phyloP scores from a whole-genome alignment of 1,140 invertebrate species.

The Chionoecetes opilio region DNA sequence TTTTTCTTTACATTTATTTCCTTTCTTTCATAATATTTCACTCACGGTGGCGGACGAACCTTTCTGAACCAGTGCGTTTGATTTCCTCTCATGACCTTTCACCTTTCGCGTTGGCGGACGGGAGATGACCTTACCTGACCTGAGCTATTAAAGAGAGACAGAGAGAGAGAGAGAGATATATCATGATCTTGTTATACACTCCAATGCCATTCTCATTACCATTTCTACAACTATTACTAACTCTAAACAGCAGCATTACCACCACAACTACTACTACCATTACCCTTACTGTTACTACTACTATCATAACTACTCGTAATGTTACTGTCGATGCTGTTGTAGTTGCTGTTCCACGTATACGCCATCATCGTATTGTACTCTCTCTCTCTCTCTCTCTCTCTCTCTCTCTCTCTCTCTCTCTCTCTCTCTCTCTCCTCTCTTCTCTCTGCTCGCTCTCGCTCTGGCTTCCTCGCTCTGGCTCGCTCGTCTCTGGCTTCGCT shows the following conservation, averaged over 20 bases:
- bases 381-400: too few species aligned
- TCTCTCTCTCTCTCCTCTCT: not conserved
- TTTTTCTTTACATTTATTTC: too few species aligned
- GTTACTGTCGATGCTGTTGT: not conserved
- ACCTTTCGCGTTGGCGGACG: not conserved
- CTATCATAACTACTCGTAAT: not conserved
- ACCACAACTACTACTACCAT: not conserved
- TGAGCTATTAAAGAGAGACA: not conserved
- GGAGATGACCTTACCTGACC: not conserved
- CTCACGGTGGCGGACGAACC: not conserved
- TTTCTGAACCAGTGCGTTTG: not conserved
- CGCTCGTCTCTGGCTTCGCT: not conserved
- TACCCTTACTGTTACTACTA: not conserved
- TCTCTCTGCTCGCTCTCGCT: too few species aligned
- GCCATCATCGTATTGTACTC: too few species aligned
- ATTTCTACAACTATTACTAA: not conserved
- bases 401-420: too few species aligned
- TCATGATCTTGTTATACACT: not conserved
- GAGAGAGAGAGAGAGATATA: not conserved
- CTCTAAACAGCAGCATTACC: not conserved
- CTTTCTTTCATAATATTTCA: constrained; percentile 10
- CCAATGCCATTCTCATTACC: not conserved
- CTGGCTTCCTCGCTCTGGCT: too few species aligned
- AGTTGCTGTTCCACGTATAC: too few species aligned
- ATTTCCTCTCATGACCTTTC: not conserved